Percentiles rank a stretch among this genome's conserved stretches.
Conservation (phyloP, 1,140 invertebrate species). For the Nasonia giraulti region DNA sequence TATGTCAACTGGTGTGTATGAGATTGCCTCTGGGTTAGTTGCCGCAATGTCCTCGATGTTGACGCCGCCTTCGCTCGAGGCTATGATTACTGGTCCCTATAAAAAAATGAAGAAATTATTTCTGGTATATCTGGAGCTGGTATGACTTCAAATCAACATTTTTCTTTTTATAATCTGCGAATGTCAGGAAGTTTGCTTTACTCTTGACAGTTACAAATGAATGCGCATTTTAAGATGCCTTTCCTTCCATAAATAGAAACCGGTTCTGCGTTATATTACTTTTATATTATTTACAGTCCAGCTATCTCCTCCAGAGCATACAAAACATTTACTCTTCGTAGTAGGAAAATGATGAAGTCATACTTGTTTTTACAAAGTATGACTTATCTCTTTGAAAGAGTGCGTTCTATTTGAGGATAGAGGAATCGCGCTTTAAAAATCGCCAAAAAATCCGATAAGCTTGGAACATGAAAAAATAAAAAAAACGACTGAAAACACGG, state of each 20-base stretch:
- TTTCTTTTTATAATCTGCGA: no score
- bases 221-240: no score
- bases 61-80: slow-evolving; percentile 95
- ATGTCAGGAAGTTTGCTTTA: no score
- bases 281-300: no score
- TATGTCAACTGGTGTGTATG: slow-evolving; percentile 94
- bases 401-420: no score
- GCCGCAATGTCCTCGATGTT: slow-evolving; percentile 98
- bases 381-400: no score
- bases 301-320: no score
- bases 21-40: slow-evolving; percentile 92
- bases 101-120: neutral
- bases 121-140: neutral
- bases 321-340: no score
- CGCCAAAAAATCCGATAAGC: neutral
- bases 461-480: neutral
- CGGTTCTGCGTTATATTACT: no score
- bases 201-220: neutral
- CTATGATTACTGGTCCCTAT: slow-evolving; percentile 92
- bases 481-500: neutral
- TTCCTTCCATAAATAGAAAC: no score
- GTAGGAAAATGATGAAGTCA: no score
- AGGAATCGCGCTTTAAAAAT: neutral
- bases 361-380: no score
- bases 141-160: neutral